Evolutionary conservation across 2,113 vertebrate genomes (phyloP).

Genomic region (Mesembrinibis cayennensis): DNA sequence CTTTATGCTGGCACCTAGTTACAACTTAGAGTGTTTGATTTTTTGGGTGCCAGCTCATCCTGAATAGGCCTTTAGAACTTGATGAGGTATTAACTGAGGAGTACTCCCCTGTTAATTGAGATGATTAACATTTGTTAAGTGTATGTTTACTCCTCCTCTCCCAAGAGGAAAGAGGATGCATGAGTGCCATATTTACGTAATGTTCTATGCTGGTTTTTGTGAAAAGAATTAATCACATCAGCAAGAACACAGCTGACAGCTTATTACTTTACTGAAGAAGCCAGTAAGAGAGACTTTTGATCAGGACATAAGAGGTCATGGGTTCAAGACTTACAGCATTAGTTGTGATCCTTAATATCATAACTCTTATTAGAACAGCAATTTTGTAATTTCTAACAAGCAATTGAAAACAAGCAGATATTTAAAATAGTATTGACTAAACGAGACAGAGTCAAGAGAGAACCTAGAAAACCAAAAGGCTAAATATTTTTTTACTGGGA

Average conservation of each 20-base stretch:
- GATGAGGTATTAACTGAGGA: not conserved
- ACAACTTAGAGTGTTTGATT: not conserved
- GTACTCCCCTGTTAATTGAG: not conserved
- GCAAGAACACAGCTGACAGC: not conserved
- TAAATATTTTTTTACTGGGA: not conserved
- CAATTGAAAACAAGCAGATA: not conserved
- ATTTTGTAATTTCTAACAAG: not conserved
- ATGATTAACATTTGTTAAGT: not conserved
- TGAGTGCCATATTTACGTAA: not conserved
- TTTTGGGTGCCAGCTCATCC: not conserved
- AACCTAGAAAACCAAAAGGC: not conserved
- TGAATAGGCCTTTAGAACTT: not conserved
- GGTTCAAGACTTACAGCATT: not conserved
- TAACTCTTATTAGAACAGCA: not conserved
- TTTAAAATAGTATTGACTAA: not conserved
- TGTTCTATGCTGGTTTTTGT: not conserved
- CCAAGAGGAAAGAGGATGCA: not conserved
- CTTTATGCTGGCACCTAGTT: not conserved
- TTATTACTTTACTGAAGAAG: not conserved
- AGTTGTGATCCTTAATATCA: not conserved
- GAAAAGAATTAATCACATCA: not conserved
- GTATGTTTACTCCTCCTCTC: not conserved
- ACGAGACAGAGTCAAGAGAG: not conserved
- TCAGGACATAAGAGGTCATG: not conserved
- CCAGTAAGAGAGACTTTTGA: not conserved